Conservation (phyloP, 2,797 vertebrate genomes). For the Sebastes kiyomatsui region DNA sequence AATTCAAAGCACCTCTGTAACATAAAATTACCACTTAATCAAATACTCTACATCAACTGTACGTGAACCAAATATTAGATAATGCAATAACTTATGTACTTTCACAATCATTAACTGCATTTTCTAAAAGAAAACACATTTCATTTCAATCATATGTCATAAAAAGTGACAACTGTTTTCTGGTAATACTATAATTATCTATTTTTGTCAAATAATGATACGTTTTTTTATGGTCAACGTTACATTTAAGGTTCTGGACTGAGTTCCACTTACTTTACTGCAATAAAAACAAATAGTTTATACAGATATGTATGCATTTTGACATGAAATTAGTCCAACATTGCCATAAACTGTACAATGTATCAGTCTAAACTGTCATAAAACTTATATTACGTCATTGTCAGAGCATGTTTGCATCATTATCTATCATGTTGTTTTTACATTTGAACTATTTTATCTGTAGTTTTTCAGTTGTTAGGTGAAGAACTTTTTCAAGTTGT, state of each 20-base stretch:
- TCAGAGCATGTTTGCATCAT: not conserved
- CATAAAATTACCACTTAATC: not conserved
- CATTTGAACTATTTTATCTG: not conserved
- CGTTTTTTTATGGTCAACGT: not conserved
- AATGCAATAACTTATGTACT: not conserved
- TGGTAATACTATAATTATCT: not conserved
- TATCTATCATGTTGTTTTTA: not conserved
- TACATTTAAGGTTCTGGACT: not conserved
- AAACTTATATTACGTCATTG: not conserved
- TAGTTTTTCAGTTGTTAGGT: not conserved
- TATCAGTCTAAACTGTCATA: not conserved
- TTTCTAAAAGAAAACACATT: not conserved
- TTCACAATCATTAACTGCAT: not conserved
- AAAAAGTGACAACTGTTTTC: not conserved
- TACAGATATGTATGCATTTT: not conserved
- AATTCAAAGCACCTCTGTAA: not conserved
- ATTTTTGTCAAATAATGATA: not conserved
- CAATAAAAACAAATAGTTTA: not conserved
- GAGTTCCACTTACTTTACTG: not conserved
- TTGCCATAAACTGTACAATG: not conserved
- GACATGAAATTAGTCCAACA: not conserved
- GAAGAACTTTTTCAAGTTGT: constrained; percentile 10
- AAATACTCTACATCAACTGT: not conserved
- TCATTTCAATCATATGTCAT: not conserved
- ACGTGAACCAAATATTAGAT: not conserved